Evolutionary conservation across 2,113 vertebrate species (phyloP).

Genomic region (Hymenochirus boettgeri): DNA sequence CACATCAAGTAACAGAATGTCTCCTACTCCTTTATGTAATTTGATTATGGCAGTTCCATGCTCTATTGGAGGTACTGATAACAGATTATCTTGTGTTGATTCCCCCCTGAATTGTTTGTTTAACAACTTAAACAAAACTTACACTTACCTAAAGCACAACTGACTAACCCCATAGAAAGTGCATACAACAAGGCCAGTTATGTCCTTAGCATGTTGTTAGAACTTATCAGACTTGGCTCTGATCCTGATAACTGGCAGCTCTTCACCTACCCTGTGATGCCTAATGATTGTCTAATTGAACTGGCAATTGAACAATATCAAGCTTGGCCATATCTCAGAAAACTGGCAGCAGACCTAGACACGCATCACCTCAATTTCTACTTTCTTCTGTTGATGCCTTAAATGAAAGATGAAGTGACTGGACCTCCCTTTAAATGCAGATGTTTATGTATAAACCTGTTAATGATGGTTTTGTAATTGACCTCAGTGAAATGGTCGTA

Average conservation of each 20-base stretch:
- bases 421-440: neutral
- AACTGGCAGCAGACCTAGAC: conserved; percentile 25
- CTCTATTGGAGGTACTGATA: no score
- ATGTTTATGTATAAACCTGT: neutral
- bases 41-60: no score
- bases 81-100: no score
- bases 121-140: no score
- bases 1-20: no score
- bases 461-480: neutral
- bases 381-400: neutral
- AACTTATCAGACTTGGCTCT: conserved; percentile 25
- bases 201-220: conserved; percentile 9
- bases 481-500: neutral
- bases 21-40: no score
- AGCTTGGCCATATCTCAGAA: conserved; percentile 33
- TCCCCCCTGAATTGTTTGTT: no score
- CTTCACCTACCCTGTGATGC: conserved; percentile 23
- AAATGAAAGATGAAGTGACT: neutral
- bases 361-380: conserved; percentile 2
- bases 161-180: no score
- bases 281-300: conserved; percentile 32
- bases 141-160: no score
- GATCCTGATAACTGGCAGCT: conserved; percentile 18
- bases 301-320: conserved; percentile 32
- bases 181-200: conserved; percentile 9